These are phyloP conservation scores for Ctenosaura bakeri DNA, from an alignment of 2,797 vertebrate species.

Conservation along the genomic window DNA sequence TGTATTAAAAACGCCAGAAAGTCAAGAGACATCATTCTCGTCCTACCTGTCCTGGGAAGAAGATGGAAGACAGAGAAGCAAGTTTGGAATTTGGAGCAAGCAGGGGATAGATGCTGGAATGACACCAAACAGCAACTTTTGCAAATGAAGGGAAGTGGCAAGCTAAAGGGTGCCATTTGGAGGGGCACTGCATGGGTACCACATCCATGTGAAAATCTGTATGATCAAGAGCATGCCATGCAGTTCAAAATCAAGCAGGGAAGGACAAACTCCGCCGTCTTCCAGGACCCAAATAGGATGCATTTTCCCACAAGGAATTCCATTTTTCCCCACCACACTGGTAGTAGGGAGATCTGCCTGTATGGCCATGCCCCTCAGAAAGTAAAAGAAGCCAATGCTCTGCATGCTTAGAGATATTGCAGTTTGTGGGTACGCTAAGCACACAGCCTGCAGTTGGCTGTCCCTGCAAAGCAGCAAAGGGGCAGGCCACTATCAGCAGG, in stretches of 20 bases:
- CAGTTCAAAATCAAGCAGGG: background rate
- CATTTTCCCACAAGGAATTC: background rate
- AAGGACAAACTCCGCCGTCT: background rate
- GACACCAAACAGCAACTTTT: background rate
- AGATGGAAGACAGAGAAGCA: background rate
- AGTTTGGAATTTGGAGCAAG: background rate
- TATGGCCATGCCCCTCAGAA: background rate
- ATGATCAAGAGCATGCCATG: background rate
- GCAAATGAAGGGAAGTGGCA: background rate
- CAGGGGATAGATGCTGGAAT: no score
- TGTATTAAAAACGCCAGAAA: background rate
- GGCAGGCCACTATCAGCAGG: background rate
- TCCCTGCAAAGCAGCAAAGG: background rate
- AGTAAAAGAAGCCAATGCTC: background rate
- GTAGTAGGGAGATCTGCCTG: background rate
- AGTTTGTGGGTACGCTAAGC: no score
- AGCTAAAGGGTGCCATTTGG: background rate
- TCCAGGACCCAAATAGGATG: background rate
- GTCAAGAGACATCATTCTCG: no score
- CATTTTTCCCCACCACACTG: background rate
- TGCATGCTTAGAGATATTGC: background rate
- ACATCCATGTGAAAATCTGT: background rate
- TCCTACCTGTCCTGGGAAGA: background rate
- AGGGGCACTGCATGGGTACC: background rate
- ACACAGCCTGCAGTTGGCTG: background rate